Evolutionary conservation across 2,888 invertebrate species (phyloP), one percentile per base, ranked within the genome.

Genomic region (Carabus problematicus): DNA sequence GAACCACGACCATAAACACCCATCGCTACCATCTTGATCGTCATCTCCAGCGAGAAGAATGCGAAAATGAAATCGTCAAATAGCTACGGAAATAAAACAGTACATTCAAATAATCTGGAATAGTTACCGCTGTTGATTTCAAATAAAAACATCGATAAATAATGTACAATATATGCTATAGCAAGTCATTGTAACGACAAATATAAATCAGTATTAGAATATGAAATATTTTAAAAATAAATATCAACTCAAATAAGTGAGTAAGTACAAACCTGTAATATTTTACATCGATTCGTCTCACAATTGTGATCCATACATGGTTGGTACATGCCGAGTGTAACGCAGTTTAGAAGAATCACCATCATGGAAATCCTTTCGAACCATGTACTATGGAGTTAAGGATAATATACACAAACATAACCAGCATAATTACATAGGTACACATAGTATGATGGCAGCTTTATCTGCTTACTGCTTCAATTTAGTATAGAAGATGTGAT

Each of bases 241-340:
- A 9, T 9, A 9, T 42, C 9, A 42, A 42, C 9, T 42, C 8
- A 9, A 42, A 9, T 9, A 42, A 9, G 8, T 42, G 9, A 9
- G 43, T 14, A 49, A 64, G 69, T 54, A 79, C 85, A 86, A 82
- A 95, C 95, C 91, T 95, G 94, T 79, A 95, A 84, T 82, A 95
- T 93, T 84, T 93, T 91, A 85, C 95, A 95, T 79, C 95, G 88
- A 83, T 92, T 93, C 75, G 92, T 91, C 72, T 89, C 85, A 82
- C 99, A 99, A 76, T 90, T 87, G 78, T 95, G 94, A 82, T 97
- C 98, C 77, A 94, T 93, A 83, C 99, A 99, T 19, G 99, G 99
- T 84, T 98, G 95, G 84, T 98, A 99, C 98, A 99, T 98, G 72
- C 99, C 99, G 78, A 99, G 87, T 11, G 99, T 99, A 75, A 99